Conservation (phyloP, 2,888 invertebrate genomes). For the Cephus nigrinus region DNA sequence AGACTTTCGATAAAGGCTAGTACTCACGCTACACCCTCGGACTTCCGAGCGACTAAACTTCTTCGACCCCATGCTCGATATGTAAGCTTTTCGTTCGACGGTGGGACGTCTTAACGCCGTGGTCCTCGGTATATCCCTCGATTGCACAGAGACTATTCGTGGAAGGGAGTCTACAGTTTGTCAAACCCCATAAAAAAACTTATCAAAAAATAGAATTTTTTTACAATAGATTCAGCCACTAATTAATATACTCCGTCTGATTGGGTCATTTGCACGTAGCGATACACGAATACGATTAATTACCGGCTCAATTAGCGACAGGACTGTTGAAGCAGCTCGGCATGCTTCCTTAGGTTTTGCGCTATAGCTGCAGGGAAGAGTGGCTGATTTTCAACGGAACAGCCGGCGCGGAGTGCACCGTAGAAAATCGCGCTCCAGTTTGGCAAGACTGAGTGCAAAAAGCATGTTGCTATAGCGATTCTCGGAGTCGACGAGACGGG, state of each 20-base stretch:
- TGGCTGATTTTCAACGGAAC: background rate
- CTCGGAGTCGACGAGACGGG: background rate
- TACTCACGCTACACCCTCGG: background rate
- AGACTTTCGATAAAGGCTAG: conserved; percentile 12
- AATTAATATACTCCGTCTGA: background rate
- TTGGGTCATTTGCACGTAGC: background rate
- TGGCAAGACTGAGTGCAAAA: background rate
- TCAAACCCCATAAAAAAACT: background rate
- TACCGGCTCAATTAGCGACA: background rate
- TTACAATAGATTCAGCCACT: background rate
- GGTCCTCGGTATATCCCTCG: background rate
- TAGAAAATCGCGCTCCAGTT: conserved; percentile 5
- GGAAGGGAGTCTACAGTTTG: background rate
- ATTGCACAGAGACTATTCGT: background rate
- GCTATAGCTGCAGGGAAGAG: background rate
- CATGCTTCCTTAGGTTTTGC: background rate
- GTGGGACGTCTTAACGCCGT: background rate
- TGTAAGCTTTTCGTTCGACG: background rate
- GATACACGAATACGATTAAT: background rate
- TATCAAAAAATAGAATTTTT: background rate
- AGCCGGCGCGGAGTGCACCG: background rate
- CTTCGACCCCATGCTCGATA: background rate
- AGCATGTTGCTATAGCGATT: background rate
- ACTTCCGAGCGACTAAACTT: background rate
- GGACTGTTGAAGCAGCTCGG: background rate